Base-by-base conservation (phyloP, 37 sponge, comb jelly and placozoan genomes). In the Ianthella basta region DNA sequence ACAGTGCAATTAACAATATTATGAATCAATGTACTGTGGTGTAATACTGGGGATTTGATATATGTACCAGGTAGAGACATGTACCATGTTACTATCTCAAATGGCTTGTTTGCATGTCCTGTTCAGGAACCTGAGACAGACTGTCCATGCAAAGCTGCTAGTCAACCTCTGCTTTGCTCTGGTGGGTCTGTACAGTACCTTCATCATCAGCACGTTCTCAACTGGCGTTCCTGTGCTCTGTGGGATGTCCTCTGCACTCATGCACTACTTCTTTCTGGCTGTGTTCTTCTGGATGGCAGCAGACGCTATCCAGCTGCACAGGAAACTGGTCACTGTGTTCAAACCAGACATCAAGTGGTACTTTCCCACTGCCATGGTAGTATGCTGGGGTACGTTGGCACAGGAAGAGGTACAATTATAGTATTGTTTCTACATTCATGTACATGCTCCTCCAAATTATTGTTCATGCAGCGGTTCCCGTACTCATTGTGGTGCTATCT, bases 211-310 rank as follows among this genome's bases (percentile, higher is more conserved):
- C n/a, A 87, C 63, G 23, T 27, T 60, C 29, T 64, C 56, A 4
- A 64, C 68, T 14, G 8, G 60, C 21, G 82, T 90, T n/a, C 44
- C 79, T 15, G 36, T 55, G 5, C 40, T 89, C 35, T 91, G 91
- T 83, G 91, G 87, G 0, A 18, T 91, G 41, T 41, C 27, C 30
- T 57, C 87, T 54, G 91, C 87, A 36, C 68, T 91, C 30, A 59
- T 91, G 8, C 86, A 91, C 39, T 91, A 91, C 80, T 87, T 91
- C 84, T 80, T 91, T 73, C 33, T 91, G 80, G 91, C 83, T 53
- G 86, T 59, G 80, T 91, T 91, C 55, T 29, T 66, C 44, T 91
- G 91, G 87, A 91, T 87, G 16, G 91, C 80, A 53, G 80, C 60
- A 15, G 91, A 91, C 40, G 84, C 91, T 16, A 82, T 91, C 15